Conservation (phyloP, 2,797 vertebrate species). For the Cichlasoma orientale region DNA sequence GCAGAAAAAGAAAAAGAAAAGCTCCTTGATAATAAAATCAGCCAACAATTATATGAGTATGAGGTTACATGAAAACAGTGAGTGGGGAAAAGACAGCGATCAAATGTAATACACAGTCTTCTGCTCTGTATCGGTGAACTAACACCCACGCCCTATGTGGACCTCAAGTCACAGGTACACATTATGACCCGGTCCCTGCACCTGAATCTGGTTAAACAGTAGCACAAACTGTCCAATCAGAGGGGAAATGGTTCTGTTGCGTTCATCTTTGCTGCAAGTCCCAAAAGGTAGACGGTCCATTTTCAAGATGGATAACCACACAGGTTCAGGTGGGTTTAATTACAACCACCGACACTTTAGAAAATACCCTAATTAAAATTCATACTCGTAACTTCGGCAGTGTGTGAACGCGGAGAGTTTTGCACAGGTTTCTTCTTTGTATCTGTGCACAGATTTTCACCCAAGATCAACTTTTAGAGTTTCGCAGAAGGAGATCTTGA, state of each 20-base stretch:
- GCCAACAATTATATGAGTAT: too few relatives aligned
- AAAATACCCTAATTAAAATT: neutral
- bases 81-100: too few relatives aligned
- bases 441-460: neutral
- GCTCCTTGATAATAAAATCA: too few relatives aligned
- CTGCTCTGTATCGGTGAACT: neutral
- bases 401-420: neutral
- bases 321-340: neutral
- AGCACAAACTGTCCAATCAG: neutral
- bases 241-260: neutral
- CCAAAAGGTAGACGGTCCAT: neutral
- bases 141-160: neutral
- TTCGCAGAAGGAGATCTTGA: constrained; percentile 8
- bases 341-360: too few relatives aligned
- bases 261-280: neutral
- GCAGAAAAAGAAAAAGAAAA: too few relatives aligned
- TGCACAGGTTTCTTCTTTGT: neutral
- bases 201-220: neutral
- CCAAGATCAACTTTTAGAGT: neutral
- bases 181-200: neutral
- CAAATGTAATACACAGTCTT: too few relatives aligned
- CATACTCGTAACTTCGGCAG: neutral
- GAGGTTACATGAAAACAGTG: too few relatives aligned
- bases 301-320: neutral
- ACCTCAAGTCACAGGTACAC: neutral